phyloP scores from a whole-genome alignment of 2,888 invertebrate genomes.

The Itoplectis maculator region DNA sequence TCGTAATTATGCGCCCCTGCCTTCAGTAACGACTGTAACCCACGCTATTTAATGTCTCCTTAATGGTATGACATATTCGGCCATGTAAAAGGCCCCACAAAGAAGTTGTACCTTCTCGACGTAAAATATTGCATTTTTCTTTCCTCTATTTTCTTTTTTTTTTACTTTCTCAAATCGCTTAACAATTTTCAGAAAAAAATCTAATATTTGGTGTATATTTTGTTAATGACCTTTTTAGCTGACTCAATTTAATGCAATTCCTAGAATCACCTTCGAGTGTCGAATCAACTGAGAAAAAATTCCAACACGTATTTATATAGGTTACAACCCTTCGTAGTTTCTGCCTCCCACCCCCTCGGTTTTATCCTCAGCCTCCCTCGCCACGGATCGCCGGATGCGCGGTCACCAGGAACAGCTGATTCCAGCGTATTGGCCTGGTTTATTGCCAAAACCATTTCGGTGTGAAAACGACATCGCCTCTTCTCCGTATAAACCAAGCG shows the following conservation, averaged over 20 bases:
- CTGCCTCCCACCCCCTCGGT: not conserved
- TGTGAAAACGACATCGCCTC: conserved; percentile 48
- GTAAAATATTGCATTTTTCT: not conserved
- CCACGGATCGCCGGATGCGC: conserved; percentile 25
- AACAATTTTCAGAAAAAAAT: no score
- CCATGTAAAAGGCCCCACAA: not conserved
- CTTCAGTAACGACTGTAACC: not conserved
- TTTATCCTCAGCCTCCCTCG: conserved; percentile 6
- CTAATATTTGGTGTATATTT: no score
- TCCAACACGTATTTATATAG: not conserved
- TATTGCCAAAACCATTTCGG: conserved; percentile 66
- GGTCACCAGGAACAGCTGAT: conserved; percentile 66
- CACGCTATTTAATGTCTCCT: not conserved
- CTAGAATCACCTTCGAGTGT: not conserved
- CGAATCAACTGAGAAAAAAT: not conserved
- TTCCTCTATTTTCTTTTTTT: not conserved
- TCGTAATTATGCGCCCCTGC: conserved; percentile 1
- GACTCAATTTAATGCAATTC: not conserved
- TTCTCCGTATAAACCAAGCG: not conserved
- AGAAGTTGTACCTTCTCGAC: no score
- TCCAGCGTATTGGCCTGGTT: conserved; percentile 63
- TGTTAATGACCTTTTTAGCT: no score
- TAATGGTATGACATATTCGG: not conserved
- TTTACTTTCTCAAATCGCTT: no score
- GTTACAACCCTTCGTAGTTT: not conserved